phyloP scores from a whole-genome alignment of 2,113 vertebrate genomes.

The Nycticebus coucang region DNA sequence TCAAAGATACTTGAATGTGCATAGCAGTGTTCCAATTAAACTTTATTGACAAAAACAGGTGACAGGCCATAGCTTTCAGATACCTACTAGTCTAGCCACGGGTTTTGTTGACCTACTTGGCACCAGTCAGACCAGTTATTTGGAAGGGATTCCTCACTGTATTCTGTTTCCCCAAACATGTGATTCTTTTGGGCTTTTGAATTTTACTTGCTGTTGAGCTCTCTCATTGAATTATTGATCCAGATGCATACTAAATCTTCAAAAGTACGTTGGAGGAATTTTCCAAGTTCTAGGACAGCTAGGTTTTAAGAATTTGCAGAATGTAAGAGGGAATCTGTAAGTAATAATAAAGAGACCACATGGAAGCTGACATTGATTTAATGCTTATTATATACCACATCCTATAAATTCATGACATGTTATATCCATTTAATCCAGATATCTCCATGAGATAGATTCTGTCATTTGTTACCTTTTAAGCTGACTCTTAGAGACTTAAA shows the following conservation, averaged over 20 bases:
- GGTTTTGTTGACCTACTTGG: not conserved
- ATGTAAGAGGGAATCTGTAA: not conserved
- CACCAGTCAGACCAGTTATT: not conserved
- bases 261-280: not conserved
- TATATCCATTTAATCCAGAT: not conserved
- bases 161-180: not conserved
- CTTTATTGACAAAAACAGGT: not conserved
- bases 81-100: not conserved
- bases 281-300: not conserved
- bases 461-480: not conserved
- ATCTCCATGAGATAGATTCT: not conserved
- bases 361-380: not conserved
- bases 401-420: not conserved
- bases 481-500: not conserved
- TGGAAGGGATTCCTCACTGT: not conserved
- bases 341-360: not conserved
- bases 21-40: not conserved
- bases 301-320: not conserved
- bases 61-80: not conserved
- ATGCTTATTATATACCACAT: not conserved
- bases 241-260: not conserved
- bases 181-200: not conserved
- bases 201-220: not conserved
- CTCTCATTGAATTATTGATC: not conserved
- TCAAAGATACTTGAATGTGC: not conserved